Evolutionary conservation across 2,888 invertebrate species (phyloP).

Genomic region (Hemaris fuciformis): DNA sequence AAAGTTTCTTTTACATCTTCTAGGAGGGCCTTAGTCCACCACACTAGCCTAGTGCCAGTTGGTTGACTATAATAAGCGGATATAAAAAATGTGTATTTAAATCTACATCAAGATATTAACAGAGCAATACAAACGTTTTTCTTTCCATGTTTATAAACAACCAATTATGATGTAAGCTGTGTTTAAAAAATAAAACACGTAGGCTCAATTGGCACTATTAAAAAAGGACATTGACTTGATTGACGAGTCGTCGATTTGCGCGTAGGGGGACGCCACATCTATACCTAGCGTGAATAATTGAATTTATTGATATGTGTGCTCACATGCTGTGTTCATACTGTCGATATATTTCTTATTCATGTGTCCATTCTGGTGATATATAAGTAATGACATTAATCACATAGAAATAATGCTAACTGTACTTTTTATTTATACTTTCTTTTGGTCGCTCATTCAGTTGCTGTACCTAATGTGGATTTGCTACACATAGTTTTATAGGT

Average conservation of each 20-base stretch:
- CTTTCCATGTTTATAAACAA: neutral
- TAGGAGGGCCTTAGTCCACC: no score
- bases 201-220: neutral
- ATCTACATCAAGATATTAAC: neutral
- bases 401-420: no score
- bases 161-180: neutral
- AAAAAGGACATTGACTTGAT: neutral
- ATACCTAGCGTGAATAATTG: slow-evolving; percentile 9
- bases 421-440: no score
- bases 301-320: neutral
- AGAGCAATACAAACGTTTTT: neutral
- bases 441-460: no score
- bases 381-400: no score
- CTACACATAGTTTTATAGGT: no score
- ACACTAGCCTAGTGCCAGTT: no score
- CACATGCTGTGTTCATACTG: neutral
- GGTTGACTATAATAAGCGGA: no score
- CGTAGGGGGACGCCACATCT: slow-evolving; percentile 6
- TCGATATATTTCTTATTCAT: neutral
- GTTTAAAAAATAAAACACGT: neutral
- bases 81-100: no score
- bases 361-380: no score
- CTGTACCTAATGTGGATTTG: no score
- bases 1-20: no score
- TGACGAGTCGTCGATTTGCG: neutral